A percentile compares a stretch with the other conserved stretches of the same genome.
Evolutionary conservation across 2,888 invertebrate genomes (phyloP).

Genomic region (Suillia variegata): DNA sequence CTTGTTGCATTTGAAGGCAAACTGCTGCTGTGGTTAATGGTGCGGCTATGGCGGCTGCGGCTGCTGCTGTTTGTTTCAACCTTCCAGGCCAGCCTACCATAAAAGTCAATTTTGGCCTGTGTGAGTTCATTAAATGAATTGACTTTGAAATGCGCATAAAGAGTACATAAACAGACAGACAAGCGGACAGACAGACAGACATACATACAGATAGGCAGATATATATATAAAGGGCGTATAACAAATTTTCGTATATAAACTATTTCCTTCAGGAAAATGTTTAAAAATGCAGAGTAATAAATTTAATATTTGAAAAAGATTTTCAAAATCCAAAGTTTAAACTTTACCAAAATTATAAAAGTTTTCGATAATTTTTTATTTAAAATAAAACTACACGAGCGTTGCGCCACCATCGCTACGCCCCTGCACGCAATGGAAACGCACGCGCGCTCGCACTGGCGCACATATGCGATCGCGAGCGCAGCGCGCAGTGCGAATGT

Average conservation of each 20-base stretch:
- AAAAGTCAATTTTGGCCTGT: constrained; percentile 19
- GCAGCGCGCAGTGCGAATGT: constrained; percentile 32
- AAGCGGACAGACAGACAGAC: constrained; percentile 6
- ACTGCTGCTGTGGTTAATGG: too few relatives aligned
- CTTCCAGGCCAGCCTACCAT: constrained; percentile 16
- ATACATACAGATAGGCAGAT: background rate
- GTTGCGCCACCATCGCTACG: too few relatives aligned
- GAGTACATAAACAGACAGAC: background rate
- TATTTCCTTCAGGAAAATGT: too few relatives aligned
- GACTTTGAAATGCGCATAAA: constrained; percentile 11
- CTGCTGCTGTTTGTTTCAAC: background rate
- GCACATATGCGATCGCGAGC: background rate
- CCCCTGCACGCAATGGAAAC: too few relatives aligned
- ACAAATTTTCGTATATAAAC: too few relatives aligned
- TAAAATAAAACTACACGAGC: too few relatives aligned
- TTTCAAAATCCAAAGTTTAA: too few relatives aligned
- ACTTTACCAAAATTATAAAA: too few relatives aligned
- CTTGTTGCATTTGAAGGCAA: constrained; percentile 1
- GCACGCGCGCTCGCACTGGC: background rate
- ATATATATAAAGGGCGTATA: background rate
- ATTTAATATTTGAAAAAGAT: too few relatives aligned
- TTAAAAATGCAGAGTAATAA: too few relatives aligned
- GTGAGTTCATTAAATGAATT: constrained; percentile 18
- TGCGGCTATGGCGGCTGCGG: too few relatives aligned
- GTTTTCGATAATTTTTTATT: too few relatives aligned